Evolutionary conservation across 2,797 vertebrate species (phyloP), one percentile per base, ranked within the genome.

Genomic region (Acipenser ruthenus): DNA sequence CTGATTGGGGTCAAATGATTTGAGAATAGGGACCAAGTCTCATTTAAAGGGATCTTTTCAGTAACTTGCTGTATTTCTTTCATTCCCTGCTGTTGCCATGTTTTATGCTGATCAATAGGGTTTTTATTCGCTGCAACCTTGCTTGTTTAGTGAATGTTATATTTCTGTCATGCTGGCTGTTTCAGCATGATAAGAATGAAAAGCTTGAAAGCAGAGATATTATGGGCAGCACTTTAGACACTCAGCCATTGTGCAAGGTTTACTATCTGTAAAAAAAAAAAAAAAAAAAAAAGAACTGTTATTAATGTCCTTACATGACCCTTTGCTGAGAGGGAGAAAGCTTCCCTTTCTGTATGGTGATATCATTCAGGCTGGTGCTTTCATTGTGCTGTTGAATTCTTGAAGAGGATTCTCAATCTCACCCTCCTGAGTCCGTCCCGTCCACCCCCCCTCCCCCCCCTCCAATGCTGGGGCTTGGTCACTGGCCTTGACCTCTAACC

Each of bases 401-500:
- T 69, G 74, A 71, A 77, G 77, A 74, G 73, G 68, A 70, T 79
- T 78, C 76, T 74, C 71, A 71, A 61, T 65, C 72, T 79, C 79
- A 71, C 49, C 83, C 77, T 82, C 71, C 76, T 74, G 74, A 71
- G 72, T 84, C 76, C 12, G 49, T 9, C 37, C 37, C 6, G 8
- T 6, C 59, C 10, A 47, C 4, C 49, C 8, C 53, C 65, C 64
- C 73, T 11, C 18, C 9, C 48, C 13, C 73, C 80, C 74, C 75
- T 77, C 72, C 70, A 78, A 67, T 71, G 73, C 72, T 73, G 76
- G 69, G 76, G 80, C 76, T 75, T 79, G 74, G 77, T 81, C 79
- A 76, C 74, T 82, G 84, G 79, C 80, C 83, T 89, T 78, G 88
- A 90, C 85, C 90, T 82, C 71, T 90, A 83, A 86, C 87, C 89